Conservation (phyloP, 2,888 invertebrate species). For the Agonopterix heracliana region DNA sequence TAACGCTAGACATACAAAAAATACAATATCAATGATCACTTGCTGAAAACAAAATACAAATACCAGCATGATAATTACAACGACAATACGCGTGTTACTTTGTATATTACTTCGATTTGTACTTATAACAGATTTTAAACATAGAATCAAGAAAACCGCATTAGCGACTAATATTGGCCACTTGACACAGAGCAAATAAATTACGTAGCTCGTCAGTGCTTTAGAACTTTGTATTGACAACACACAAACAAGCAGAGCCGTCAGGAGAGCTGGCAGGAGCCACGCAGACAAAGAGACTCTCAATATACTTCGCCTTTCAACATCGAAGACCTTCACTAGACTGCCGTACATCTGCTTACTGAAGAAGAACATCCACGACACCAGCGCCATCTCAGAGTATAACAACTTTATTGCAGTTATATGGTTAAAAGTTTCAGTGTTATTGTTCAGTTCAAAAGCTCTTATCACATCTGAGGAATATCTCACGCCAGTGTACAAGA, state of each 20-base stretch:
- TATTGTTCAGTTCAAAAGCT: conserved; percentile 6
- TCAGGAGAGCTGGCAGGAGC: conserved; percentile 32
- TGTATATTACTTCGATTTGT: conserved; percentile 33
- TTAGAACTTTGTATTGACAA: conserved; percentile 15
- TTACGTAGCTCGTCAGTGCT: conserved; percentile 19
- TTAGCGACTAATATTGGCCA: conserved; percentile 53
- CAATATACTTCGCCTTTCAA: conserved; percentile 27
- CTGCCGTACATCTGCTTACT: conserved; percentile 52
- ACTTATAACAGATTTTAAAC: conserved; percentile 38
- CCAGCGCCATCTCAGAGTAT: conserved; percentile 46
- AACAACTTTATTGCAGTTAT: conserved; percentile 28
- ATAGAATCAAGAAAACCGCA: conserved; percentile 38
- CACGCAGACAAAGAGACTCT: conserved; percentile 41
- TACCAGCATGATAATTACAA: conserved; percentile 49
- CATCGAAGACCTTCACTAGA: conserved; percentile 48
- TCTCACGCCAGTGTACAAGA: conserved; percentile 40
- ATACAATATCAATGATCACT: conserved; percentile 33
- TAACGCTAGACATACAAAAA: neutral
- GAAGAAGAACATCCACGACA: conserved; percentile 59
- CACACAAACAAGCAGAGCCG: conserved; percentile 19
- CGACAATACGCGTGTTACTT: conserved; percentile 36
- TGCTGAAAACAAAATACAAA: conserved; percentile 57
- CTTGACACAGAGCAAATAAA: conserved; percentile 41
- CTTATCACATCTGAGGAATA: conserved; percentile 35
- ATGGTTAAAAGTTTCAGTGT: conserved; percentile 15